Percentiles rank a stretch among this genome's conserved stretches.
These are phyloP conservation scores for Diploscapter pachys DNA, from an alignment of 1,140 invertebrate species.

Conservation along the genomic window DNA sequence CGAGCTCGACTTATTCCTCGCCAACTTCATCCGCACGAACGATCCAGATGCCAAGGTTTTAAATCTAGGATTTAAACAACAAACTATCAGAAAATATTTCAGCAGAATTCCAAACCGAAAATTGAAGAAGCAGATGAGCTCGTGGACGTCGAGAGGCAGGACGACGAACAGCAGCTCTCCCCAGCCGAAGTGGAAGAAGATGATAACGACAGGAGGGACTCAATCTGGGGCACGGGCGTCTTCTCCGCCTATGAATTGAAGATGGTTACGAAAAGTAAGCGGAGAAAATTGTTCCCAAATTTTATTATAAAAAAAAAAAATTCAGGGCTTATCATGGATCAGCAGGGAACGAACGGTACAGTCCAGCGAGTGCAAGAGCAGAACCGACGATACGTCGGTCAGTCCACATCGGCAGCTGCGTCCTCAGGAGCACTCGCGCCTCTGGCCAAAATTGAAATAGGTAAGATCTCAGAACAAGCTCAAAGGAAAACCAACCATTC, in stretches of 20 bases:
- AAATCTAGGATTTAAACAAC: background rate
- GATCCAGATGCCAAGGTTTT: constrained; percentile 20
- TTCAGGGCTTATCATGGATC: too few species aligned
- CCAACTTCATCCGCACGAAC: constrained; percentile 80
- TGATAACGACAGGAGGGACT: background rate
- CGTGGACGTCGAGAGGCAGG: background rate
- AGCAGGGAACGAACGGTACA: too few species aligned
- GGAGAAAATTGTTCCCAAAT: too few species aligned
- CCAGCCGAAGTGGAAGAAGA: constrained; percentile 10
- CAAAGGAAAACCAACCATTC: too few species aligned
- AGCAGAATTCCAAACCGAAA: background rate
- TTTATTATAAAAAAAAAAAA: too few species aligned
- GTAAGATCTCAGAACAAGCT: too few species aligned
- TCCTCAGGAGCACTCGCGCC: too few species aligned
- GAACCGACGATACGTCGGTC: too few species aligned
- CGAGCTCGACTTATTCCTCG: constrained; percentile 94
- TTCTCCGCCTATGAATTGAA: constrained; percentile 38
- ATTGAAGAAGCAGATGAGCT: background rate
- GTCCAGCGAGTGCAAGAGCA: too few species aligned
- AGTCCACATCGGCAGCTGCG: too few species aligned
- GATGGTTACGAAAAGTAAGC: constrained; percentile 33
- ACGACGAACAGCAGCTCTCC: background rate
- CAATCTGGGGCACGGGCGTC: constrained; percentile 40
- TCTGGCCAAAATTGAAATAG: too few species aligned
- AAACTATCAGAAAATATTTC: background rate